phyloP scores from a whole-genome alignment of 2,888 invertebrate species.

The Tribolium freemani region DNA sequence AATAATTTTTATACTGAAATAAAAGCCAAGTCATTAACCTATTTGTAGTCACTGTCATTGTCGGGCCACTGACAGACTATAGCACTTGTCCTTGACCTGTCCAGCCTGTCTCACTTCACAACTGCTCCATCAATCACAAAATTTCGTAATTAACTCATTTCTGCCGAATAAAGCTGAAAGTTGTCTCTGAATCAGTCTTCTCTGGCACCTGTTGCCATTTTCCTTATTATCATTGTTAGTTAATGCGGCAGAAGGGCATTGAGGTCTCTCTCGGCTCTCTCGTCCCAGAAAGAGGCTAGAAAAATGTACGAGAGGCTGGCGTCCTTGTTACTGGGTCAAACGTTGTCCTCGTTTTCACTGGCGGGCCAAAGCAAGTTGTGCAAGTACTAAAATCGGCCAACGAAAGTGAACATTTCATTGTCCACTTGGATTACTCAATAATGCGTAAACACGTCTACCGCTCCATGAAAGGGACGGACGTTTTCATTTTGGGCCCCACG shows the following conservation, averaged over 20 bases:
- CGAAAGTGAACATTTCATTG: constrained; percentile 43
- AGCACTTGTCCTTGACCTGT: background rate
- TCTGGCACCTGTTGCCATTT: too few relatives aligned
- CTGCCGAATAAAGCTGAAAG: too few relatives aligned
- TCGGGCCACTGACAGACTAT: background rate
- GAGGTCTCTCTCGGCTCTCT: constrained; percentile 8
- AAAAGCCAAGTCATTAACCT: background rate
- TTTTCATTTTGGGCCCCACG: constrained; percentile 6
- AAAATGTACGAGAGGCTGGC: constrained; percentile 38
- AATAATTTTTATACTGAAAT: background rate
- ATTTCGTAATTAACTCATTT: background rate
- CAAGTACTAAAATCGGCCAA: constrained; percentile 43
- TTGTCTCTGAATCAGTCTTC: too few relatives aligned
- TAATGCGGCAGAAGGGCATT: too few relatives aligned
- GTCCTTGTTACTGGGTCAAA: constrained; percentile 57
- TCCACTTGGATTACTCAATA: constrained; percentile 36
- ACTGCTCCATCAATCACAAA: background rate
- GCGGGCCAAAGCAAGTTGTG: constrained; percentile 45
- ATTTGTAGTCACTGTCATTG: background rate
- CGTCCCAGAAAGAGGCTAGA: constrained; percentile 12
- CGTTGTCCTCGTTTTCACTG: constrained; percentile 58
- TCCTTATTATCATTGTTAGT: too few relatives aligned
- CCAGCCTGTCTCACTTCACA: background rate
- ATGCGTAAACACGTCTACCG: constrained; percentile 34
- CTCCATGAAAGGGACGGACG: constrained; percentile 5